Evolutionary conservation across 2,797 vertebrate genomes (phyloP).

Genomic region (Columba guinea): DNA sequence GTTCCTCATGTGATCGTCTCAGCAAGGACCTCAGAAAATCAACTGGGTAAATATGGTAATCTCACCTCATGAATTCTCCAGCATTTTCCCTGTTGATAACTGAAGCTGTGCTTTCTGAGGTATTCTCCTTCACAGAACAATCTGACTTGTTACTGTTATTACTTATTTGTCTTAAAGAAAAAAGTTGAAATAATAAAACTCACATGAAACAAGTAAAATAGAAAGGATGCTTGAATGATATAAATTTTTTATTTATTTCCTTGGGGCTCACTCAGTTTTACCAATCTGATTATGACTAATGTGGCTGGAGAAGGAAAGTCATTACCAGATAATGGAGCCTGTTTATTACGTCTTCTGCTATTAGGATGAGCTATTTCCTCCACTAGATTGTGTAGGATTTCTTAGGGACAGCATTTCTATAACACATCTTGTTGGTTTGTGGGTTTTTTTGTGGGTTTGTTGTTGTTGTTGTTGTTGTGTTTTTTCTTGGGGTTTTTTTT

Average conservation of each 20-base stretch:
- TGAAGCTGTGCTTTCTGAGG: background rate
- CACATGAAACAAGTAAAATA: background rate
- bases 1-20: background rate
- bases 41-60: background rate
- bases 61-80: background rate
- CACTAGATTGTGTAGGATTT: background rate
- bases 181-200: background rate
- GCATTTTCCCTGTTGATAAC: background rate
- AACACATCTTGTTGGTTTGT: background rate
- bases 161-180: background rate
- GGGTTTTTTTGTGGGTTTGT: too few species aligned
- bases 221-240: background rate
- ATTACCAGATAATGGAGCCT: background rate
- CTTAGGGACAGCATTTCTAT: background rate
- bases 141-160: background rate
- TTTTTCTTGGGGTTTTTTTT: too few species aligned
- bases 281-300: background rate
- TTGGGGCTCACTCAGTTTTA: background rate
- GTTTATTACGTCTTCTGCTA: background rate
- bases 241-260: background rate
- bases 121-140: background rate
- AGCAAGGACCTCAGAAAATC: background rate
- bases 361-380: background rate
- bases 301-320: background rate
- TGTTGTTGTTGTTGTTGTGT: too few species aligned